Evolutionary conservation across 2,113 vertebrate species (phyloP).

Genomic region (Ammodytes dubius): DNA sequence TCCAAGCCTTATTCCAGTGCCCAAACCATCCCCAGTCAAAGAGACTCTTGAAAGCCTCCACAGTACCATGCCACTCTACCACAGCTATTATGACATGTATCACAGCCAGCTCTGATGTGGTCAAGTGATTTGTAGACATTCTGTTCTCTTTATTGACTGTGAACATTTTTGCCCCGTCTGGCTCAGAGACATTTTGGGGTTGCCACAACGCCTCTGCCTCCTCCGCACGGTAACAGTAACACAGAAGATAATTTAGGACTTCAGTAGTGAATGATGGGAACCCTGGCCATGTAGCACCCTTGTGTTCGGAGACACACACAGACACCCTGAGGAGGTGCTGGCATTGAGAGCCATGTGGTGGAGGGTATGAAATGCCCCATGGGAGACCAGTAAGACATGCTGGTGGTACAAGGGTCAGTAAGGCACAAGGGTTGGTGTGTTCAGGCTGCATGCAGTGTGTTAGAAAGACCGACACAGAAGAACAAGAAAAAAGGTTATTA

Average conservation of each 20-base stretch:
- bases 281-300: constrained; percentile 39
- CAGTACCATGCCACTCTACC: constrained; percentile 7
- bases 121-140: constrained; percentile 27
- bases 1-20: neutral
- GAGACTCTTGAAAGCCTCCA: neutral
- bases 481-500: neutral
- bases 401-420: constrained; percentile 12
- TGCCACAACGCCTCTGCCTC: constrained; percentile 15
- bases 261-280: constrained; percentile 48
- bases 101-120: constrained; percentile 36
- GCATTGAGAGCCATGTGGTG: constrained; percentile 34
- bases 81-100: neutral
- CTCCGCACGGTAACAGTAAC: constrained; percentile 2
- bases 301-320: constrained; percentile 43
- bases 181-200: constrained; percentile 30
- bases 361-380: constrained; percentile 63
- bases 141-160: constrained; percentile 54
- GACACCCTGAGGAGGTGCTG: constrained; percentile 58
- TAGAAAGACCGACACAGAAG: neutral
- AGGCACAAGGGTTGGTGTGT: constrained; percentile 8
- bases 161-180: constrained; percentile 16
- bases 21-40: neutral
- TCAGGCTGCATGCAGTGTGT: neutral
- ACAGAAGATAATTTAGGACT: neutral
- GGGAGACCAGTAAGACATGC: constrained; percentile 25